These are phyloP conservation scores for pig (Sus scrofa) DNA, from an alignment of 2,113 vertebrate species.

Conservation along the genomic window T2T-Sscrofa CM000821.6:18052501-18053000, in stretches of 20 bases:
- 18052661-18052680: neutral
- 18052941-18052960: conserved; percentile 92
- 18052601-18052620: neutral
- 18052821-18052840: conserved; percentile 1
- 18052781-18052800: conserved; percentile 90
- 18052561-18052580: neutral
- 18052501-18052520: conserved; percentile 16
- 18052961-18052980: conserved; percentile 84
- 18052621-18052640: neutral
- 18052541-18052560: neutral
- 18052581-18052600: conserved; percentile 1
- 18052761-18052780: conserved; percentile 93
- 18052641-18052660: neutral
- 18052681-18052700: neutral
- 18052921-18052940: conserved; percentile 93
- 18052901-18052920: conserved; percentile 54
- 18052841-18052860: conserved; percentile 40
- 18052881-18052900: conserved; percentile 54
- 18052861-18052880: conserved; percentile 36
- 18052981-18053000: conserved; percentile 93
- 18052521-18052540: conserved; percentile 31
- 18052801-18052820: conserved; percentile 89
- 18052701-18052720: neutral
- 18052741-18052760: conserved; percentile 83
- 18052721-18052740: conserved; percentile 15